Percentiles rank a stretch among this genome's conserved stretches.
These are phyloP conservation scores for Pocota personata DNA, from an alignment of 2,888 invertebrate genomes.

Conservation along the genomic window DNA sequence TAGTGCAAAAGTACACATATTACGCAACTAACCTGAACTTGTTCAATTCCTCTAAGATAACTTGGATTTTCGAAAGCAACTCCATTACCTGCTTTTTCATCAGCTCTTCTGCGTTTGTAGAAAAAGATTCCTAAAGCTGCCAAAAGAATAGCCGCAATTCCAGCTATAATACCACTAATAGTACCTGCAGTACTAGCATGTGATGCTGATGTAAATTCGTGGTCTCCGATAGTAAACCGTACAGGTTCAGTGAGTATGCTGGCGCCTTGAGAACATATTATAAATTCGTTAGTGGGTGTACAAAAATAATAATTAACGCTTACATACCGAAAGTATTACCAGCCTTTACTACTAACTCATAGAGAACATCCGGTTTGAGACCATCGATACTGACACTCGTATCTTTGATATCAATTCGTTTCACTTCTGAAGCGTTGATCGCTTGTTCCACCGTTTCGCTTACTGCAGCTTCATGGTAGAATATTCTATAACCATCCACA, in stretches of 20 bases:
- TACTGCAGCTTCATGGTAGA: conserved; percentile 88
- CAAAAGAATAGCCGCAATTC: conserved; percentile 81
- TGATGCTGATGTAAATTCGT: conserved; percentile 88
- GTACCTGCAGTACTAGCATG: conserved; percentile 82
- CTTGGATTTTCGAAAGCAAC: conserved; percentile 94
- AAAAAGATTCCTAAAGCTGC: conserved; percentile 82
- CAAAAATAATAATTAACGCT: background rate
- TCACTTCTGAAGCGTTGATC: conserved; percentile 84
- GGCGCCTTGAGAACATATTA: conserved; percentile 84
- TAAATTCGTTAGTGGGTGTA: background rate
- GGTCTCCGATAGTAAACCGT: conserved; percentile 89
- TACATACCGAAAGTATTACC: conserved; percentile 89
- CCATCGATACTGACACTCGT: conserved; percentile 88
- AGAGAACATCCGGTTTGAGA: conserved; percentile 88
- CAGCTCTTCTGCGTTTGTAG: conserved; percentile 80
- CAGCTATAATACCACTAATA: conserved; percentile 82
- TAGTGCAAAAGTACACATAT: too few species aligned
- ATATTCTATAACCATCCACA: conserved; percentile 92
- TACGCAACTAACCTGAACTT: conserved; percentile 86
- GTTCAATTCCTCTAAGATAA: conserved; percentile 90
- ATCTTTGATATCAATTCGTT: conserved; percentile 89
- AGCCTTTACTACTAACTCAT: conserved; percentile 92
- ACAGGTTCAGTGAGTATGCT: conserved; percentile 90
- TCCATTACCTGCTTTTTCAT: conserved; percentile 84
- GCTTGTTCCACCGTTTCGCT: conserved; percentile 73